Evolutionary conservation across 1,140 invertebrate genomes (phyloP), one percentile per base, ranked within the genome.

Genomic region (Bilobella aurantiaca): DNA sequence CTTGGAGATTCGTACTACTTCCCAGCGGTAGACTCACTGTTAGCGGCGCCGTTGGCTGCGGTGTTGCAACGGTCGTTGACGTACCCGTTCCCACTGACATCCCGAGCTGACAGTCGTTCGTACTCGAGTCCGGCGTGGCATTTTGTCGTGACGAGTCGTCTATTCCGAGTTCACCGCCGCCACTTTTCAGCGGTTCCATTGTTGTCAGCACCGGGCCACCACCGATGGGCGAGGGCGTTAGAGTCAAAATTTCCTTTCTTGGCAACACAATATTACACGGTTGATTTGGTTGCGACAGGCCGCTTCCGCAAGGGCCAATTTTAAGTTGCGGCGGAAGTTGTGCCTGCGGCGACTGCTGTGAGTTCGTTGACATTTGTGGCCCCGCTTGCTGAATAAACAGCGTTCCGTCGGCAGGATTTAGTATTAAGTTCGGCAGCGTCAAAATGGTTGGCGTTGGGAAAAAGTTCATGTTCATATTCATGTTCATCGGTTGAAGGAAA

Each of bases 361-460:
- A n/a, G 2, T 37, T 34, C 21, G 64, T 31, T 16, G 66, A 58
- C 16, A 68, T 31, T 2, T 59, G 56, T 34, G 70, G 65, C 25
- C 57, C 30, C 5, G 66, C 53, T 8, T 66, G 71, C 37, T 73
- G 71, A 61, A 73, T 63, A 37, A 70, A 73, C 14, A 73, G 57
- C n/a, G 71, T 73, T 23, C 71, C 71, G 49, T 73, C 71, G 18
- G 68, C 68, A 1, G 69, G 71, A 63, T 72, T 72, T 56, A 70
- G 47, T 57, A 73, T 73, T 5, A 73, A 31, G 66, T 73, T 73
- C 3, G 71, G 71, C 21, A 73, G 49, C 3, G 71, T 73, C 3
- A 73, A 56, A 12, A 73, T 69, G 8, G 68, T 73, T 8, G 68
- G 67, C 5, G 71, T 70, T 3, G 60, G 68, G 57, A 73, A 73